Percentiles rank a stretch among this genome's conserved stretches.
Conservation (phyloP, 2,888 invertebrate species). For the Mamestra brassicae region DNA sequence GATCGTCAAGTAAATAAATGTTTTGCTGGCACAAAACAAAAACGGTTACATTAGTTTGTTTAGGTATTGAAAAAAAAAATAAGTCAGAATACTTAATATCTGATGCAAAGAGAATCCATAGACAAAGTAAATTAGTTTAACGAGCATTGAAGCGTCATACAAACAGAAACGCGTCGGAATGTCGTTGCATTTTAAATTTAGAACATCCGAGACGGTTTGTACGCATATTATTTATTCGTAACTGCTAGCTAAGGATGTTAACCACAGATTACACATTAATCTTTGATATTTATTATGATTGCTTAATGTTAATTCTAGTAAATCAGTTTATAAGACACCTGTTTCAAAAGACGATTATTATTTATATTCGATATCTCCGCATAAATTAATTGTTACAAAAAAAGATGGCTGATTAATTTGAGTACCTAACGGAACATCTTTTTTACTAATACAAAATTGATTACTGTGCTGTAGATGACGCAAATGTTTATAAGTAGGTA, state of each 20-base stretch:
- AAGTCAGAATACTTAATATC: neutral
- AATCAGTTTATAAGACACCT: constrained; percentile 3
- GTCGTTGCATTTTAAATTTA: constrained; percentile 77
- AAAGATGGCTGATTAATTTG: constrained; percentile 18
- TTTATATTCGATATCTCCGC: neutral
- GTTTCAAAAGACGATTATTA: constrained; percentile 8
- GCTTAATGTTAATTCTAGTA: neutral
- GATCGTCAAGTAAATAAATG: neutral
- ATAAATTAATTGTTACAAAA: constrained; percentile 12
- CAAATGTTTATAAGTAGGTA: neutral
- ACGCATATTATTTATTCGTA: constrained; percentile 68
- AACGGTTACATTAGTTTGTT: neutral
- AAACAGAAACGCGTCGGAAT: constrained; percentile 68
- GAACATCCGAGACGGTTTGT: constrained; percentile 71
- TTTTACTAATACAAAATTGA: constrained; percentile 10
- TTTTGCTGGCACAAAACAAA: neutral
- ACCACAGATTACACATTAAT: constrained; percentile 20
- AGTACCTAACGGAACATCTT: constrained; percentile 1
- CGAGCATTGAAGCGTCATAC: constrained; percentile 62
- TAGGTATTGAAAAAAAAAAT: neutral
- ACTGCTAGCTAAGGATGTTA: constrained; percentile 58
- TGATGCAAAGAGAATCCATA: constrained; percentile 26
- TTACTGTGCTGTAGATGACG: neutral
- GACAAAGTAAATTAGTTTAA: constrained; percentile 63
- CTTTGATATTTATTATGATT: constrained; percentile 23